Evolutionary conservation across 1,140 invertebrate genomes (phyloP).

Genomic region (Pogonus chalceus): DNA sequence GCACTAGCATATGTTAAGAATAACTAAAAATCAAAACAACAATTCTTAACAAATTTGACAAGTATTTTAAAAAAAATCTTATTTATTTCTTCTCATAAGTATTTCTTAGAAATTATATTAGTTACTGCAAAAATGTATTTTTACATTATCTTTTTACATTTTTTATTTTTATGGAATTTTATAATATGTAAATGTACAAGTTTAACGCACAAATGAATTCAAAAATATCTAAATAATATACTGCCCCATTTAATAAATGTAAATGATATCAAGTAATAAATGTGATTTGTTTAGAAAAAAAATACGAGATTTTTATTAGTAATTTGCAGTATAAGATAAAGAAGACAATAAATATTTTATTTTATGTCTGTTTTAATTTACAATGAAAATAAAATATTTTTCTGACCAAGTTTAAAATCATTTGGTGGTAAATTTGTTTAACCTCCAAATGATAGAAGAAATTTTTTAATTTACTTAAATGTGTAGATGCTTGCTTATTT

Average conservation of each 20-base stretch:
- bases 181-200: background rate
- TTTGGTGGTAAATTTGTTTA: too few relatives aligned
- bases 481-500: too few relatives aligned
- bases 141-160: background rate
- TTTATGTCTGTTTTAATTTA: too few relatives aligned
- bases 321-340: background rate
- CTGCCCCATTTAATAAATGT: background rate
- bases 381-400: too few relatives aligned
- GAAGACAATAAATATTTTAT: background rate
- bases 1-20: background rate
- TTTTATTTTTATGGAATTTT: background rate
- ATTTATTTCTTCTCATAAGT: background rate
- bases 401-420: too few relatives aligned
- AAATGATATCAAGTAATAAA: background rate
- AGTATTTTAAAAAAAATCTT: background rate
- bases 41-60: background rate
- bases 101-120: background rate
- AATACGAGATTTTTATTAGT: background rate
- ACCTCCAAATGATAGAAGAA: too few relatives aligned
- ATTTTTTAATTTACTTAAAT: too few relatives aligned
- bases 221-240: background rate
- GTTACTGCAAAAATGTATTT: background rate
- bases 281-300: background rate
- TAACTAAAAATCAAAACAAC: background rate
- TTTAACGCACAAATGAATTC: constrained; percentile 3